phyloP scores from a whole-genome alignment of 2,888 invertebrate species.

The Ethmia dodecea region DNA sequence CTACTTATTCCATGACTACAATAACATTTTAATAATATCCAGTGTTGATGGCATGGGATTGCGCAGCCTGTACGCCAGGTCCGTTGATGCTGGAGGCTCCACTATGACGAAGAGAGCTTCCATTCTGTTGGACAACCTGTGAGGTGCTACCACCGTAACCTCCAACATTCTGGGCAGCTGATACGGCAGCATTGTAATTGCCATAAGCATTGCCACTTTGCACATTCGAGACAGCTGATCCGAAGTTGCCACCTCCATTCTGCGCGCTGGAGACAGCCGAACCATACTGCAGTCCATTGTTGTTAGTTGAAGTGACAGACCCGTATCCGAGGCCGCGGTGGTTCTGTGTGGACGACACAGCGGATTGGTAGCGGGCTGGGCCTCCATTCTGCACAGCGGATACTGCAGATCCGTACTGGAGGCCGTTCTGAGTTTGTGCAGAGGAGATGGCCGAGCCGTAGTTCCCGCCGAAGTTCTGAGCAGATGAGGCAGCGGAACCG shows the following conservation, averaged over 20 bases:
- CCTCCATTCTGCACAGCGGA: slow-evolving; percentile 29
- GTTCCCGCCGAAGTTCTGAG: slow-evolving; percentile 43
- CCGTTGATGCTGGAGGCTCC: slow-evolving; percentile 51
- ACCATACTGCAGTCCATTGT: slow-evolving; percentile 31
- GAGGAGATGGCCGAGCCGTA: slow-evolving; percentile 40
- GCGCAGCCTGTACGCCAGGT: slow-evolving; percentile 49
- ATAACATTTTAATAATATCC: slow-evolving; percentile 41
- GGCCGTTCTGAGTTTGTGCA: slow-evolving; percentile 39
- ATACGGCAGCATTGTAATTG: slow-evolving; percentile 34
- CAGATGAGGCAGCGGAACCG: slow-evolving; percentile 34
- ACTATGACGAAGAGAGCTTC: slow-evolving; percentile 36
- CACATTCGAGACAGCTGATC: slow-evolving; percentile 36
- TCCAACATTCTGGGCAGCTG: slow-evolving; percentile 44
- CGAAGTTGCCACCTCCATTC: slow-evolving; percentile 30
- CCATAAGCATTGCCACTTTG: slow-evolving; percentile 32
- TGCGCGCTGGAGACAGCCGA: slow-evolving; percentile 42
- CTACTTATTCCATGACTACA: no score
- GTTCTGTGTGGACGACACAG: slow-evolving; percentile 33
- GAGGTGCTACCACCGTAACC: slow-evolving; percentile 45
- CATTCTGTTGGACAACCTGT: slow-evolving; percentile 44
- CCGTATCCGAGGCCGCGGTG: slow-evolving; percentile 26
- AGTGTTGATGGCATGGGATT: slow-evolving; percentile 50
- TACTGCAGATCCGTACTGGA: slow-evolving; percentile 29
- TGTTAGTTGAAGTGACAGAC: slow-evolving; percentile 25
- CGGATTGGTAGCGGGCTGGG: slow-evolving; percentile 29